These are phyloP conservation scores for Noturus placidus DNA, from an alignment of 2,113 vertebrate genomes.

Conservation along the genomic window DNA sequence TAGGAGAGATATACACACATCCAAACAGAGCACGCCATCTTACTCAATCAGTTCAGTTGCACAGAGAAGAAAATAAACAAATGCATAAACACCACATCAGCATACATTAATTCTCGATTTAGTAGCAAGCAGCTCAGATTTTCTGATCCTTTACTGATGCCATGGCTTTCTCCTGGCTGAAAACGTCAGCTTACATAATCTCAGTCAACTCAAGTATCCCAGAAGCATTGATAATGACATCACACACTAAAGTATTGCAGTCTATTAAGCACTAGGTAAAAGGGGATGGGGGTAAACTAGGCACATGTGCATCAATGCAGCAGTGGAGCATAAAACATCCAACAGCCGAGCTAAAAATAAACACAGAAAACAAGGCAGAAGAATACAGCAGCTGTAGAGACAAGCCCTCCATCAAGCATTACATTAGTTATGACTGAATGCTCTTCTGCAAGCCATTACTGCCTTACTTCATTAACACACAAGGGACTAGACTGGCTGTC, in stretches of 20 bases:
- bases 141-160: constrained; percentile 37
- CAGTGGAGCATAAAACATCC: constrained; percentile 36
- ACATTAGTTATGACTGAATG: constrained; percentile 38
- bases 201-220: constrained; percentile 46
- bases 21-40: not conserved
- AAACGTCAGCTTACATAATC: constrained; percentile 45
- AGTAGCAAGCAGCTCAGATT: not conserved
- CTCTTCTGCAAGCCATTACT: constrained; percentile 26
- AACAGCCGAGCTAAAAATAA: constrained; percentile 53
- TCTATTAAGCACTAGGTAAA: constrained; percentile 19
- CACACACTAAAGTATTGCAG: constrained; percentile 33
- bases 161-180: constrained; percentile 43
- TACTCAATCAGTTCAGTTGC: constrained; percentile 14
- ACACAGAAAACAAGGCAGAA: constrained; percentile 47
- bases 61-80: constrained; percentile 29
- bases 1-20: not conserved
- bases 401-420: constrained; percentile 32
- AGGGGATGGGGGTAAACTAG: not conserved
- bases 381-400: constrained; percentile 40
- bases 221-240: constrained; percentile 46
- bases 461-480: constrained; percentile 35
- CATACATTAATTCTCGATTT: constrained; percentile 34
- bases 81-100: constrained; percentile 26
- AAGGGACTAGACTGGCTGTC: constrained; percentile 22
- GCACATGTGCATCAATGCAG: constrained; percentile 43